Conservation (phyloP, 2,113 vertebrate species). For the Chaetura pelagica region DNA sequence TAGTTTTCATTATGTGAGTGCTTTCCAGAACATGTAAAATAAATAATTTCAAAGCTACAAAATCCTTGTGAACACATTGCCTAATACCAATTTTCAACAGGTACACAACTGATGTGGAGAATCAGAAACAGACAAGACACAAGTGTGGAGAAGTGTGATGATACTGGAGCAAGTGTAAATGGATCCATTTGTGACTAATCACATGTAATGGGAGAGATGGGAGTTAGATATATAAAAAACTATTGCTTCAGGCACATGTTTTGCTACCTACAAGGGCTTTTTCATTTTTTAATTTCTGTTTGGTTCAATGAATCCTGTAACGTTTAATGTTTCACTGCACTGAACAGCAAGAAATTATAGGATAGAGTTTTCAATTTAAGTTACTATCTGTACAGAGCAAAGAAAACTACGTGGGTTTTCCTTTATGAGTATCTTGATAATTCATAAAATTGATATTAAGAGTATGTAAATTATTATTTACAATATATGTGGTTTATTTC, state of each 20-base stretch:
- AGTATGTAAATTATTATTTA: not conserved
- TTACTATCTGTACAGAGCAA: not conserved
- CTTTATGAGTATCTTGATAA: not conserved
- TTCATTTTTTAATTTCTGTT: not conserved
- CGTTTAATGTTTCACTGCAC: not conserved
- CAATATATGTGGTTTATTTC: not conserved
- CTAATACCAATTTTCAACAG: not conserved
- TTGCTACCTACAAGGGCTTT: not conserved
- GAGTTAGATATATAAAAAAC: not conserved
- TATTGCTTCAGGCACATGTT: not conserved
- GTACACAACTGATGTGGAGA: not conserved
- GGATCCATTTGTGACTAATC: not conserved
- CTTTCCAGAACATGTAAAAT: not conserved
- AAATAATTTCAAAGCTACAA: not conserved
- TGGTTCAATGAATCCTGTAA: not conserved
- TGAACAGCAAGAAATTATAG: not conserved
- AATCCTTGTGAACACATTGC: not conserved
- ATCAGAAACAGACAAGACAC: not conserved
- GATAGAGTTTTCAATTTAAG: not conserved
- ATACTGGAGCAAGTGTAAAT: not conserved
- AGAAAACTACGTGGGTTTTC: not conserved
- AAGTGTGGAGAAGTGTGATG: not conserved
- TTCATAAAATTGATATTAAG: not conserved
- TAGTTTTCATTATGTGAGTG: not conserved
- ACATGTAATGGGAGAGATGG: not conserved